Base-by-base conservation (phyloP, 2,113 vertebrate genomes). In the Talpa occidentalis region DNA sequence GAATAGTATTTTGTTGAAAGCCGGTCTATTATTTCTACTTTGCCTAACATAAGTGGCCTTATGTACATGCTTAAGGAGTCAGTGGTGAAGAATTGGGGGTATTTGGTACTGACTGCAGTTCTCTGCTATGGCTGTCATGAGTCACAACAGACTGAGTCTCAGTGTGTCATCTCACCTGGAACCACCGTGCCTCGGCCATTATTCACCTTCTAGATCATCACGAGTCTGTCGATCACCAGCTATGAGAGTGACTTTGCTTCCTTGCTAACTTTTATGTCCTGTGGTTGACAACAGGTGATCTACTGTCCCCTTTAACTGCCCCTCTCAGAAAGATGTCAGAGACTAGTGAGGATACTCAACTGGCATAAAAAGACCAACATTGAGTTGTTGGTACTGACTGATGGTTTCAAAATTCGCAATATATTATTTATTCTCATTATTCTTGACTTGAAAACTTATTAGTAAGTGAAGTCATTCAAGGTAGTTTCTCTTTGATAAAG, bases 401-500 rank as follows among this genome's bases (percentile, higher is more conserved):
- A 77, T 59, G 37, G 30, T 82, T 28, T 59, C 0, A 37, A 82
- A 37, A 72, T 24, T 24, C 26, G 19, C 69, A 54, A 90, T 3
- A 5, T 40, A 77, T 28, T 60, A 26, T 3, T 40, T 72, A 67
- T 5, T 74, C 30, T 91, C 22, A 47, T 52, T 30, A 59, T 60
- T 49, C 66, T 24, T 79, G 66, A 80, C 60, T 62, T 88, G 35
- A 90, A 66, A 93, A 77, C 10, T 54, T 74, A 88, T 24, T 83
- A 10, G 32, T 32, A 64, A 76, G 76, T 22, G 11, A 91, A 93
- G 44, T 6, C 40, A 88, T 26, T 62, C 44, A 82, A 56, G n/a
- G 32, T 81, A 30, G 22, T 83, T 72, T 59, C 47, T 47, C 73
- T 37, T 69, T 89, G 86, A 32, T 79, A 79, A 86, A 15, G 64